Conservation (phyloP, 2,888 invertebrate genomes). For the Lysandra bellargus region DNA sequence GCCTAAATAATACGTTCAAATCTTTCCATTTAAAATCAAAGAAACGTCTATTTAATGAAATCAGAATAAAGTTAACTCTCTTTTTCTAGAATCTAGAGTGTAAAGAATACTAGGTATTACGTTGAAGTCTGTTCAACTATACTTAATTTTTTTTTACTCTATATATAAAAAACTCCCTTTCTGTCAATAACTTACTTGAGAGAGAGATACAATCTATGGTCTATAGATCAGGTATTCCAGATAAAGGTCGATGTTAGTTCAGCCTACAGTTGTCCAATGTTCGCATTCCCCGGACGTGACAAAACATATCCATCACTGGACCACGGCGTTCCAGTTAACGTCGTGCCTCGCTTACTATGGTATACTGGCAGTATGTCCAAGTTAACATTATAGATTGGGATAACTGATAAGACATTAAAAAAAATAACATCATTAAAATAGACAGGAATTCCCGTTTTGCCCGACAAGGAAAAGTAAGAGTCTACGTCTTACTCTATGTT, state of each 20-base stretch:
- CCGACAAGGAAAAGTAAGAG: too few relatives aligned
- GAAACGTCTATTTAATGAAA: too few relatives aligned
- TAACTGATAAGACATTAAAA: too few relatives aligned
- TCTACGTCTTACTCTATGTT: too few relatives aligned
- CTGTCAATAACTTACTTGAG: too few relatives aligned
- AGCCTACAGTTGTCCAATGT: not conserved
- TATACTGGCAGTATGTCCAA: not conserved
- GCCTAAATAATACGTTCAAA: too few relatives aligned
- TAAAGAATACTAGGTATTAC: not conserved
- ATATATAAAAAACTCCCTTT: not conserved
- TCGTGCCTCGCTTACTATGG: conserved; percentile 46
- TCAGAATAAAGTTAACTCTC: not conserved
- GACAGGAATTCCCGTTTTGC: too few relatives aligned
- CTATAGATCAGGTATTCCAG: not conserved
- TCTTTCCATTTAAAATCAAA: too few relatives aligned
- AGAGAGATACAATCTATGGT: too few relatives aligned
- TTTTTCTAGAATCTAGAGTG: not conserved
- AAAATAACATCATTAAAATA: too few relatives aligned
- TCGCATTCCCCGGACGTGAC: conserved; percentile 45
- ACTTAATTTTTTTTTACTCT: not conserved
- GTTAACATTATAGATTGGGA: too few relatives aligned
- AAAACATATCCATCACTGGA: conserved; percentile 66
- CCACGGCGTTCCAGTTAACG: conserved; percentile 56
- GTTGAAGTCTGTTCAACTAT: too few relatives aligned
- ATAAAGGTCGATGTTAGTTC: not conserved